Evolutionary conservation across 2,797 vertebrate species (phyloP), one percentile per base, ranked within the genome.

Genomic region (Varecia variegata): DNA sequence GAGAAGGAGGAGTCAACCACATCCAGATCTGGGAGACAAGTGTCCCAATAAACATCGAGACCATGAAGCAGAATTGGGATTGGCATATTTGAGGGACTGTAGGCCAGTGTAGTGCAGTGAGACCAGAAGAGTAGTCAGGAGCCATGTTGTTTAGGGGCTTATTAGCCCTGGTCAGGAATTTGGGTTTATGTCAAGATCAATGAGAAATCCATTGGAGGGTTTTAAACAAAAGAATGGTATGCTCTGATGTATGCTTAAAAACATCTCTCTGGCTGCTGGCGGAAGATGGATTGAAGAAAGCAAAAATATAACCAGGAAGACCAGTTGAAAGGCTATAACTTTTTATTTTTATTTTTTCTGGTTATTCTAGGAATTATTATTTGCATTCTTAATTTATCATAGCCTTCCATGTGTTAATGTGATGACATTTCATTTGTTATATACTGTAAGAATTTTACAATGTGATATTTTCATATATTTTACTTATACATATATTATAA

Each of bases 401-500:
- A 43, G 32, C 12, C 13, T 94, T 56, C 70, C 13, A n/a, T 62
- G 52, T 76, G 70, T 97, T 77, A 74, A 62, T 83, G 30, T 67
- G 25, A 77, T 62, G 1, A 17, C 9, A 79, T 67, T 96, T 90
- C n/a, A 65, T 30, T 32, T 83, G 54, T 56, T 56, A 56, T 1
- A 40, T n/a, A 77, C 73, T 88, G 11, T 60, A 70, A 94, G 79
- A 91, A 47, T 87, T 85, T 95, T 54, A 52, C 9, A 77, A 18
- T 47, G 7, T 84, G 27, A 47, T 71, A 50, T 92, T 96, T 83
- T 58, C 17, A 60, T 54, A 54, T 58, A 62, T 81, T 92, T 96
- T 95, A 74, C 45, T 73, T 91, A 43, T 94, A 45, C 6, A 20
- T 84, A 76, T 79, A 56, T 35, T 88, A 88, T 85, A 93, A 94